These are phyloP conservation scores for Mirounga angustirostris DNA, from an alignment of 2,113 vertebrate species.

Conservation along the genomic window DNA sequence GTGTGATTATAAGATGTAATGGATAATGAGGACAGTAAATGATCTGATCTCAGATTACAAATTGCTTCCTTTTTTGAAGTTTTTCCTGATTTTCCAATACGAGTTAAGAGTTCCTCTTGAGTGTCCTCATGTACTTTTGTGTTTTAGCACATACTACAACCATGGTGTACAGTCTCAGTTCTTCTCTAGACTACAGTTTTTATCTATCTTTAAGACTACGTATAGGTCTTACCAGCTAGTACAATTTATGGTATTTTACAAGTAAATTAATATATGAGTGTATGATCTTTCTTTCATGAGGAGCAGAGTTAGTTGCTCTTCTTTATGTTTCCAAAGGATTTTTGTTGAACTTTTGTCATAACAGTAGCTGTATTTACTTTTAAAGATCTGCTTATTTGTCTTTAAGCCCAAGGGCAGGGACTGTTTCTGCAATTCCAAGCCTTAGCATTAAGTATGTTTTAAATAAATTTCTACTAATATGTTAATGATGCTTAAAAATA, in stretches of 20 bases:
- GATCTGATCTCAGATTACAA: not conserved
- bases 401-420: not conserved
- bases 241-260: not conserved
- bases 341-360: not conserved
- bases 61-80: not conserved
- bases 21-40: not conserved
- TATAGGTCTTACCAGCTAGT: not conserved
- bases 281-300: not conserved
- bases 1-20: not conserved
- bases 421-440: not conserved
- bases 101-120: not conserved
- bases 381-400: not conserved
- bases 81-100: not conserved
- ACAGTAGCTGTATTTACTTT: not conserved
- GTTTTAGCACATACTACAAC: not conserved
- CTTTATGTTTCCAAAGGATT: not conserved
- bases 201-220: not conserved
- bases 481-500: not conserved
- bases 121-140: fast-evolving
- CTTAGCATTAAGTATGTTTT: not conserved
- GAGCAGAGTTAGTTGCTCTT: not conserved
- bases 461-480: not conserved
- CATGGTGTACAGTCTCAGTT: not conserved
- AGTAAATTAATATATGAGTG: not conserved
- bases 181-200: not conserved